Conservation (phyloP, 2,797 vertebrate genomes). For the Anguilla pacifica region DNA sequence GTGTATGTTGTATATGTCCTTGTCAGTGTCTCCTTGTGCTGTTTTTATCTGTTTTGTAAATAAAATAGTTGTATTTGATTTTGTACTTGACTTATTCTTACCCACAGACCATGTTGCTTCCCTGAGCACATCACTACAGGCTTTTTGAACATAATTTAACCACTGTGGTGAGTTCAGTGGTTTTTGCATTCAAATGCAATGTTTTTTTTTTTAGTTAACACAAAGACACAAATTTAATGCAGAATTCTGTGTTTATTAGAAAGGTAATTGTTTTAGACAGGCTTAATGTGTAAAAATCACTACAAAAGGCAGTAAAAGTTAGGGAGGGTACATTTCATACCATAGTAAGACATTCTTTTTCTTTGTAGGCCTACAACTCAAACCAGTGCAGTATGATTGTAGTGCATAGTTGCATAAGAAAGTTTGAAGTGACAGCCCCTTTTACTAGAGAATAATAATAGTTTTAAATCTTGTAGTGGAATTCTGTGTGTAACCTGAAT, state of each 20-base stretch:
- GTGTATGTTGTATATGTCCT: conserved; percentile 15
- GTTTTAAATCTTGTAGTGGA: background rate
- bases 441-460: background rate
- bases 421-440: background rate
- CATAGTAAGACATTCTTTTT: conserved; percentile 9
- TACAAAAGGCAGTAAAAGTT: conserved; percentile 34
- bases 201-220: background rate
- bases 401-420: background rate
- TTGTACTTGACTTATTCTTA: background rate
- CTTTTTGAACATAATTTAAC: background rate
- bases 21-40: conserved; percentile 37
- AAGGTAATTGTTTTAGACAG: conserved; percentile 34
- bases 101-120: background rate
- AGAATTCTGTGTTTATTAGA: conserved; percentile 65
- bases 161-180: background rate
- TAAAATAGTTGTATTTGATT: conserved; percentile 57
- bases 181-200: background rate
- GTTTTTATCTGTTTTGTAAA: conserved; percentile 58
- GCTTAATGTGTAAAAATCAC: conserved; percentile 26
- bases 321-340: background rate
- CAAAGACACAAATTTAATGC: conserved; percentile 35
- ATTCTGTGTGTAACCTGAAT: background rate
- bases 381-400: background rate
- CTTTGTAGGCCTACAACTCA: background rate
- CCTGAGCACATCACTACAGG: background rate